Evolutionary conservation across 2,797 vertebrate genomes (phyloP).

Genomic region (Toxotes lorentzi): DNA sequence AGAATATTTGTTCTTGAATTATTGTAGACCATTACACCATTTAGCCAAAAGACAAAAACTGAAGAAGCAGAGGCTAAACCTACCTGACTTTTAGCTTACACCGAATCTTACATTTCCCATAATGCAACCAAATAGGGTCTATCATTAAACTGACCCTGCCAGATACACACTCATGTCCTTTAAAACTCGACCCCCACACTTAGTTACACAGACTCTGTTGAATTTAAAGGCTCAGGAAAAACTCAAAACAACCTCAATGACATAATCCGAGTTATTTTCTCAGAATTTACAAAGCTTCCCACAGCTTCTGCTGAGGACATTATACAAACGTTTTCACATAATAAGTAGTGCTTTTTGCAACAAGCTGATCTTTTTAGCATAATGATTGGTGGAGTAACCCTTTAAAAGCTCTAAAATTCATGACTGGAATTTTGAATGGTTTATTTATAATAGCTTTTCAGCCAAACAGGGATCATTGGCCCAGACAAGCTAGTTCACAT

Average conservation of each 20-base stretch:
- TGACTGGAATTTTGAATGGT: neutral
- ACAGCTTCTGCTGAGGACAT: neutral
- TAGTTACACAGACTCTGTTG: neutral
- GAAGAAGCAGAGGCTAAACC: neutral
- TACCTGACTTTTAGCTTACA: neutral
- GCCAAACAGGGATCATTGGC: neutral
- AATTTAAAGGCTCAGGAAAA: neutral
- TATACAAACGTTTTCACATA: neutral
- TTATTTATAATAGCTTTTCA: neutral
- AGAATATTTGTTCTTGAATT: neutral
- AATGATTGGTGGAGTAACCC: neutral
- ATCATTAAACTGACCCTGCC: neutral
- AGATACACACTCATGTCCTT: neutral
- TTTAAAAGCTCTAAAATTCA: constrained; percentile 1
- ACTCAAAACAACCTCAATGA: neutral
- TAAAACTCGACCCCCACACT: neutral
- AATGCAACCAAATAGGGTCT: neutral
- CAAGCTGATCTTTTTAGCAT: neutral
- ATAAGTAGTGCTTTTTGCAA: neutral
- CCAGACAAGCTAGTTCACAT: neutral
- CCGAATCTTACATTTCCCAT: neutral
- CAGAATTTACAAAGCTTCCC: neutral
- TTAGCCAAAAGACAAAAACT: neutral
- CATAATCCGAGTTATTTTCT: neutral
- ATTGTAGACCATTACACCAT: neutral